Percentiles rank a stretch among this genome's conserved stretches.
Conservation (phyloP, 92 coral and sea anemone species). For the Ricordea florida region DNA sequence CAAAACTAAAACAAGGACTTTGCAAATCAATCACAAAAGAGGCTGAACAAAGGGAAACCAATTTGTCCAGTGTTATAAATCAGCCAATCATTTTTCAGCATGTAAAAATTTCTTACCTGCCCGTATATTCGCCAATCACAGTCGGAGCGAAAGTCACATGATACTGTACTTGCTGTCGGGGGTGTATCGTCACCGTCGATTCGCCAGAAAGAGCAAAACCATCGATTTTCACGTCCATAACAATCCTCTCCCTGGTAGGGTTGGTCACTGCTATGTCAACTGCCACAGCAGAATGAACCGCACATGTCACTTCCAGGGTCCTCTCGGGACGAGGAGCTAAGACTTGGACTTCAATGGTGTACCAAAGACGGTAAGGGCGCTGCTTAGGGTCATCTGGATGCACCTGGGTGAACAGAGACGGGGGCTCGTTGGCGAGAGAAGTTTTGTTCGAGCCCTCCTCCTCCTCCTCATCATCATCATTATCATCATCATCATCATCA, state of each 20-base stretch:
- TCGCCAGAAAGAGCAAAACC: slow-evolving; percentile 92
- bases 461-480: background rate
- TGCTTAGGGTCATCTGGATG: slow-evolving; percentile 24
- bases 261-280: slow-evolving; percentile 93
- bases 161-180: slow-evolving; percentile 84
- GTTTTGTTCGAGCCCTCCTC: background rate
- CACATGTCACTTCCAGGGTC: slow-evolving; percentile 89
- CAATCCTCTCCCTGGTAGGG: slow-evolving; percentile 85
- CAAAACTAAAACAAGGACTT: too few species aligned
- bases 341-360: slow-evolving; percentile 86
- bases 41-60: too few species aligned
- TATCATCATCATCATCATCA: slow-evolving; percentile 57
- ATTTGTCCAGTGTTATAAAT: too few species aligned
- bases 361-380: slow-evolving; percentile 92
- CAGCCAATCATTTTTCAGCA: too few species aligned
- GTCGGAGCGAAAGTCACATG: slow-evolving; percentile 83
- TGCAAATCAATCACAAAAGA: too few species aligned
- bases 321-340: slow-evolving; percentile 81
- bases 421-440: slow-evolving; percentile 24
- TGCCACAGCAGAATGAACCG: slow-evolving; percentile 85
- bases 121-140: slow-evolving; percentile 80
- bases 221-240: slow-evolving; percentile 77
- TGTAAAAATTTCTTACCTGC: slow-evolving; percentile 80
- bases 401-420: slow-evolving; percentile 51
- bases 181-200: slow-evolving; percentile 70